Percentiles rank a stretch among this genome's conserved stretches.
Evolutionary conservation across 2,113 vertebrate genomes (phyloP).

Genomic region (Gallinago jamesoni): DNA sequence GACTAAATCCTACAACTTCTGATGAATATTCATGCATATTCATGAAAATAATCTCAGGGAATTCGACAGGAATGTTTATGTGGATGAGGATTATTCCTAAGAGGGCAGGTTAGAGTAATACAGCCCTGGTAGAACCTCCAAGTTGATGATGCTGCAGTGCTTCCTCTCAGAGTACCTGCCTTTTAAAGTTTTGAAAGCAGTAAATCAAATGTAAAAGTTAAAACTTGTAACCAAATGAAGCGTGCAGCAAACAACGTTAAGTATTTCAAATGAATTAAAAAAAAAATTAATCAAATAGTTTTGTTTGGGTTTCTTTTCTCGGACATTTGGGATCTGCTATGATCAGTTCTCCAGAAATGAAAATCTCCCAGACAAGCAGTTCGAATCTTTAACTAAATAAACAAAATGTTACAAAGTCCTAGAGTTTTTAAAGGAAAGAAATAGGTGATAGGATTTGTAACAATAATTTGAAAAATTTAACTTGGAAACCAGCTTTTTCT

Average conservation of each 20-base stretch:
- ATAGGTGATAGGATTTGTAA: background rate
- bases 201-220: constrained; percentile 19
- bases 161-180: background rate
- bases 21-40: background rate
- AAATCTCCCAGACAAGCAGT: constrained; percentile 9
- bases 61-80: background rate
- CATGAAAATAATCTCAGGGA: background rate
- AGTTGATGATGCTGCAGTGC: background rate
- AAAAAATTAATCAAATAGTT: background rate
- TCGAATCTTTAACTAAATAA: background rate
- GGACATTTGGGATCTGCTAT: background rate
- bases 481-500: constrained; percentile 49
- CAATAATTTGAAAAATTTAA: constrained; percentile 17
- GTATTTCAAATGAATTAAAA: background rate
- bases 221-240: background rate
- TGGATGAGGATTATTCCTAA: background rate
- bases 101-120: background rate
- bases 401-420: background rate
- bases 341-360: constrained; percentile 6
- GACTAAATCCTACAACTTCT: background rate
- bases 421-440: constrained; percentile 6
- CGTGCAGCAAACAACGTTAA: background rate
- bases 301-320: background rate
- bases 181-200: constrained; percentile 8
- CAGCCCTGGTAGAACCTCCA: background rate